Conservation (phyloP, 2,113 vertebrate species). For the Odocoileus hemionus region DNA sequence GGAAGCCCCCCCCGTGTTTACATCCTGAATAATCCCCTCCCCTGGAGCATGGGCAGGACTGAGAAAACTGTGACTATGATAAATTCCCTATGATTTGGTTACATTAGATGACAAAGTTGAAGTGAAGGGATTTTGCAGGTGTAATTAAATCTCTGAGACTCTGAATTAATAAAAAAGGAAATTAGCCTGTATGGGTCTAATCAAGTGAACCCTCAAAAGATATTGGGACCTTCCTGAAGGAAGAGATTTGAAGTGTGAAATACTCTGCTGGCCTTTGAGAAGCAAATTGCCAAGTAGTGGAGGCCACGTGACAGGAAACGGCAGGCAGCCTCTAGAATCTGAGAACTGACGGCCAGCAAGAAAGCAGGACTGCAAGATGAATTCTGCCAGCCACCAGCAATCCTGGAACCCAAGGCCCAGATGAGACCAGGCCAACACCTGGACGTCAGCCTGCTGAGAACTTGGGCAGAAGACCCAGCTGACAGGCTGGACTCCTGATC, state of each 20-base stretch:
- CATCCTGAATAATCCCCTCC: not conserved
- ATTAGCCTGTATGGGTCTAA: not conserved
- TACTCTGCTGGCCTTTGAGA: not conserved
- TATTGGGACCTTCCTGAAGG: not conserved
- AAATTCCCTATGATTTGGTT: not conserved
- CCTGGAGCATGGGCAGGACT: too few relatives aligned
- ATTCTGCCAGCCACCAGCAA: not conserved
- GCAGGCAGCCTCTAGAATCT: not conserved
- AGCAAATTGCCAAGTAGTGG: not conserved
- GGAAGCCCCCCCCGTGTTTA: not conserved
- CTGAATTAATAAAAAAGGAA: constrained; percentile 15
- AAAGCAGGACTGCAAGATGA: not conserved
- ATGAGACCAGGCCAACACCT: not conserved
- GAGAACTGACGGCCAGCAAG: not conserved
- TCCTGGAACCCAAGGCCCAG: not conserved
- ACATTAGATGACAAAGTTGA: not conserved
- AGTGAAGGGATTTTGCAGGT: constrained; percentile 1
- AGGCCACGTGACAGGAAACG: not conserved
- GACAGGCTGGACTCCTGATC: not conserved
- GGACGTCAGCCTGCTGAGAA: not conserved
- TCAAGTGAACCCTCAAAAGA: not conserved
- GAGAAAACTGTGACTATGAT: not conserved
- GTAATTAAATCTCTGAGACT: constrained; percentile 31
- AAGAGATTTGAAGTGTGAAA: not conserved
- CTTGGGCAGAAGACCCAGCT: not conserved